Percentiles rank a stretch among this genome's conserved stretches.
Evolutionary conservation across 2,888 invertebrate species (phyloP).

Genomic region (Cephus runcator): DNA sequence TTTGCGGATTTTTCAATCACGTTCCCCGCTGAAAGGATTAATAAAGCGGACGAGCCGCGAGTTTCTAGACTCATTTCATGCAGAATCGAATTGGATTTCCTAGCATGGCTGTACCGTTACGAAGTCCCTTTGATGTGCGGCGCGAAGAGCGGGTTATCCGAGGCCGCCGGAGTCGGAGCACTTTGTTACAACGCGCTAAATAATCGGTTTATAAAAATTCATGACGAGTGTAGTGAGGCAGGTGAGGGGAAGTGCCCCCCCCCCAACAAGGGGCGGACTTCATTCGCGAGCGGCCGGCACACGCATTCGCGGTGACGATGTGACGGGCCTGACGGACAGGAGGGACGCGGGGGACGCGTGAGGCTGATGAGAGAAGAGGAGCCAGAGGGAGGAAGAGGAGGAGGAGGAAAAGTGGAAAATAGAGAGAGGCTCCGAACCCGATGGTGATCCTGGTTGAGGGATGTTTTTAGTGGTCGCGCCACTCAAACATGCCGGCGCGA

Average conservation of each 20-base stretch:
- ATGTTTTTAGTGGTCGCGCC: constrained; percentile 44
- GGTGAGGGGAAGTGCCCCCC: constrained; percentile 9
- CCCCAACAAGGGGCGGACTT: neutral
- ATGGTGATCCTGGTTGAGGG: constrained; percentile 21
- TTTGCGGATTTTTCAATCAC: constrained; percentile 53
- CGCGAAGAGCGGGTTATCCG: constrained; percentile 10
- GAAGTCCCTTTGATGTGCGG: constrained; percentile 59
- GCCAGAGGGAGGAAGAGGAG: neutral
- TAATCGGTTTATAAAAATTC: constrained; percentile 63
- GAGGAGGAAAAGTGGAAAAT: constrained; percentile 1
- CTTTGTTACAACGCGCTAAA: constrained; percentile 59
- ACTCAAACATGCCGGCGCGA: constrained; percentile 44
- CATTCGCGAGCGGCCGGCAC: constrained; percentile 20
- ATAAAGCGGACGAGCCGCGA: constrained; percentile 53
- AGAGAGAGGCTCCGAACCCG: constrained; percentile 12
- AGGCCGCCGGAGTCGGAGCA: constrained; percentile 17
- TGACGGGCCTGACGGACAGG: constrained; percentile 33
- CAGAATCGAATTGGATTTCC: constrained; percentile 63
- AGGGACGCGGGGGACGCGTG: constrained; percentile 8
- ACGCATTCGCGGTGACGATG: constrained; percentile 32
- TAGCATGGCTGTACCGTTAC: constrained; percentile 43
- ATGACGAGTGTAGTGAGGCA: constrained; percentile 44
- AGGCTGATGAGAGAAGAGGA: neutral
- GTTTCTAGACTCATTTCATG: constrained; percentile 60
- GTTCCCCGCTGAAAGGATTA: constrained; percentile 57